Percentiles rank a stretch among this genome's conserved stretches.
These are phyloP conservation scores for Apodemus sylvaticus DNA, from an alignment of 2,113 vertebrate species.

Conservation along the genomic window DNA sequence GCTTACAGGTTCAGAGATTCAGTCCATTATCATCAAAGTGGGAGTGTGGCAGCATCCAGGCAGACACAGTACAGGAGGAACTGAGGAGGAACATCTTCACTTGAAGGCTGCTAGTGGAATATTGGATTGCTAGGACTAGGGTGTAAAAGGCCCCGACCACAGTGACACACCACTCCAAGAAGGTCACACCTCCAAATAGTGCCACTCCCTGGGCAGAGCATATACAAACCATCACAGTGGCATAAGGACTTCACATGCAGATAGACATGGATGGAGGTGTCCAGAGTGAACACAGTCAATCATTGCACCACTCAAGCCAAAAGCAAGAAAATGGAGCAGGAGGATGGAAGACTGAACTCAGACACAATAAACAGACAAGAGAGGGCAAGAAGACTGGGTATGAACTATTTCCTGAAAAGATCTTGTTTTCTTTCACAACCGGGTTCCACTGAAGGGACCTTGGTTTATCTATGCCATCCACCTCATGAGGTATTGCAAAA, in stretches of 20 bases:
- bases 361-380: too few species aligned
- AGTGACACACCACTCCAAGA: too few species aligned
- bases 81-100: too few species aligned
- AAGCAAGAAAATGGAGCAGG: neutral
- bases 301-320: neutral
- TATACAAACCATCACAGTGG: neutral
- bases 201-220: too few species aligned
- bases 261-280: fast-evolving
- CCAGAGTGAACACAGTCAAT: neutral
- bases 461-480: neutral
- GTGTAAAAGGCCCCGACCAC: too few species aligned
- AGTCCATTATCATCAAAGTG: too few species aligned
- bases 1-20: too few species aligned
- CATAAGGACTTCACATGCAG: neutral
- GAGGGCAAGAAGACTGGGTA: neutral
- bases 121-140: too few species aligned
- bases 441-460: neutral
- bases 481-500: neutral
- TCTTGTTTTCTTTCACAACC: conserved; percentile 38
- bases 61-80: too few species aligned
- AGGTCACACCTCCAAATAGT: too few species aligned
- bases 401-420: neutral
- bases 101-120: too few species aligned
- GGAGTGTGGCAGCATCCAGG: too few species aligned
- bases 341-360: neutral